phyloP scores from a whole-genome alignment of 2,113 vertebrate species.

The Chloropsis cyanopogon region DNA sequence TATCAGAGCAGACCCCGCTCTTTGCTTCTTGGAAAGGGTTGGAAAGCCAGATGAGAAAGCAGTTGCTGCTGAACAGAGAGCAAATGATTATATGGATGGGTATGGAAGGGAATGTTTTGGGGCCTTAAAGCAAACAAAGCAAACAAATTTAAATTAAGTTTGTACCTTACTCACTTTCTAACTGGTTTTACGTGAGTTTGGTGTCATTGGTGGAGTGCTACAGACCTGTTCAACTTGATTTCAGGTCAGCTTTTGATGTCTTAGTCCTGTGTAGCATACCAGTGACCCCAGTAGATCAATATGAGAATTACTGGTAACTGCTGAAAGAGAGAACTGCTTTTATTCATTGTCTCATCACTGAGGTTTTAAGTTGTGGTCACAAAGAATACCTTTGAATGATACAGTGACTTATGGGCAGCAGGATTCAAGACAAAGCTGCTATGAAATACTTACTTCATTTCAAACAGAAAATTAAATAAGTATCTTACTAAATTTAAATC shows the following conservation, averaged over 20 bases:
- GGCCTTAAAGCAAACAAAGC: background rate
- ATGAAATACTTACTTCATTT: background rate
- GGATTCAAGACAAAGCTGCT: background rate
- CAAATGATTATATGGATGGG: slow-evolving; percentile 97
- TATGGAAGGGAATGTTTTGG: slow-evolving; percentile 53
- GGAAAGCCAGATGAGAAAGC: slow-evolving; percentile 97
- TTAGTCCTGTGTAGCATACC: background rate
- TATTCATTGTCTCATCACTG: background rate
- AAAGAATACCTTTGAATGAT: background rate
- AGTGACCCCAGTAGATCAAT: background rate
- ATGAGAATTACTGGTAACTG: background rate
- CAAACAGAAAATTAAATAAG: background rate
- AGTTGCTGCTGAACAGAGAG: slow-evolving; percentile 95
- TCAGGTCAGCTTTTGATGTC: background rate
- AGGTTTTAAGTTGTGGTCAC: background rate
- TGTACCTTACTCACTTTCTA: background rate
- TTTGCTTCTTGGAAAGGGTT: slow-evolving; percentile 94
- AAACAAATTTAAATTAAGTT: background rate
- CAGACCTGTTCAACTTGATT: background rate
- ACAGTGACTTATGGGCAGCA: accelerated
- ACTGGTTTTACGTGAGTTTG: background rate
- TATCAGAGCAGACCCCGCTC: slow-evolving; percentile 88
- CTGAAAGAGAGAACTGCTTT: background rate
- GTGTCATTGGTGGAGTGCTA: background rate
- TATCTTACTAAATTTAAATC: background rate